Evolutionary conservation across 2,888 invertebrate genomes (phyloP).

Genomic region (Drosophila pegasa): DNA sequence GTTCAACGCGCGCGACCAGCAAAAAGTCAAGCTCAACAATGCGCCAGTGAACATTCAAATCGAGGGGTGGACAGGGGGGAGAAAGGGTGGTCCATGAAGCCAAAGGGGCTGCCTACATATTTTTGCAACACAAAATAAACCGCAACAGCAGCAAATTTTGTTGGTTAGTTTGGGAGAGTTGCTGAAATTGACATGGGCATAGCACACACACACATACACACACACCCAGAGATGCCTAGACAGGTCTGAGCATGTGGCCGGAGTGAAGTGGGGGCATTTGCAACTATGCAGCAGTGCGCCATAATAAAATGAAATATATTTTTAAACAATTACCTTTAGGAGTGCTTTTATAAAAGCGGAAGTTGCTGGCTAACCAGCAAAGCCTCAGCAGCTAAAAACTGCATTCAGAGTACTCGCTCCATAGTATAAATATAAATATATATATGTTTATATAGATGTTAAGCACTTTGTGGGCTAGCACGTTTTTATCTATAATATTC

Average conservation of each 20-base stretch:
- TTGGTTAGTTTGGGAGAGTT: slow-evolving; percentile 68
- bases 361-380: slow-evolving; percentile 52
- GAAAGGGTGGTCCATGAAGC: background rate
- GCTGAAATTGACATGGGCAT: slow-evolving; percentile 67
- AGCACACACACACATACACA: slow-evolving; percentile 35
- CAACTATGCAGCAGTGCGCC: slow-evolving; percentile 44
- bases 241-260: slow-evolving; percentile 39
- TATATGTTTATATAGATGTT: background rate
- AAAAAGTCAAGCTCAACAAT: slow-evolving; percentile 74
- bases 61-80: slow-evolving; percentile 8
- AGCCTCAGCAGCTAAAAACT: slow-evolving; percentile 33
- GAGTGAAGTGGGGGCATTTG: background rate
- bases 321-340: slow-evolving; percentile 76
- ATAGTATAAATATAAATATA: no score
- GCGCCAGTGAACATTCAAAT: slow-evolving; percentile 50
- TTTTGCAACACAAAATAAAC: slow-evolving; percentile 79
- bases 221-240: slow-evolving; percentile 45
- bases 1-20: slow-evolving; percentile 60
- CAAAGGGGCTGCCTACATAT: slow-evolving; percentile 47
- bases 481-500: slow-evolving; percentile 9
- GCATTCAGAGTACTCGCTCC: slow-evolving; percentile 13
- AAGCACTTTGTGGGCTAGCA: slow-evolving; percentile 34
- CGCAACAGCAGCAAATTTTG: slow-evolving; percentile 79
- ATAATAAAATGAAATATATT: slow-evolving; percentile 76
- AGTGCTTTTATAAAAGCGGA: slow-evolving; percentile 70